Evolutionary conservation across 37 sponge, comb jelly and placozoan genomes (phyloP).

Genomic region (Aplysina aerophoba): DNA sequence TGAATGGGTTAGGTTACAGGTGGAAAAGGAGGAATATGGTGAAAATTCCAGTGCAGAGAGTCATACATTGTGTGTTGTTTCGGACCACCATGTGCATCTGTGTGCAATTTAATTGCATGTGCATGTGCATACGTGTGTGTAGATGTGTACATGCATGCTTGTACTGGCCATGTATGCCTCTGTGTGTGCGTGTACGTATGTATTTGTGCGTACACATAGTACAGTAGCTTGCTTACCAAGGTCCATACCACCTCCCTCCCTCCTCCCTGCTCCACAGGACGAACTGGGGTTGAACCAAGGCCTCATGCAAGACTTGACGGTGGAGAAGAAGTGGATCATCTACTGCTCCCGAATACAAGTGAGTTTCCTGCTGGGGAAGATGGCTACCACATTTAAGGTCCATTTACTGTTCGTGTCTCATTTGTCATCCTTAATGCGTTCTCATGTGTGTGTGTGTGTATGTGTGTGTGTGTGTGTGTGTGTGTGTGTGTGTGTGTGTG

Average conservation of each 20-base stretch:
- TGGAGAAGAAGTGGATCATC: slow-evolving; percentile 80
- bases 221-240: background rate
- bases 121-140: slow-evolving; percentile 19
- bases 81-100: no score
- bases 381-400: no score
- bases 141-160: background rate
- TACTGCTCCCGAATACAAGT: slow-evolving; percentile 62
- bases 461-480: slow-evolving; percentile 35
- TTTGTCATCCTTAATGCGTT: no score
- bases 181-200: slow-evolving; percentile 4
- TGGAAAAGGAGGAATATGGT: no score
- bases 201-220: background rate
- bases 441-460: slow-evolving; percentile 32
- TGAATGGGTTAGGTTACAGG: no score
- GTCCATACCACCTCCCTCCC: background rate
- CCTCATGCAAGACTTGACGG: slow-evolving; percentile 64
- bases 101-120: no score
- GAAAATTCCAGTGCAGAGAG: background rate
- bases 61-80: no score
- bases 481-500: slow-evolving; percentile 20
- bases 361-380: background rate
- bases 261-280: slow-evolving; percentile 41
- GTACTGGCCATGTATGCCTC: background rate
- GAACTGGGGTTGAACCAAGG: slow-evolving; percentile 74
- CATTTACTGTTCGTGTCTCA: no score